phyloP scores from a whole-genome alignment of 2,113 vertebrate species.

The Pantherophis guttatus region DNA sequence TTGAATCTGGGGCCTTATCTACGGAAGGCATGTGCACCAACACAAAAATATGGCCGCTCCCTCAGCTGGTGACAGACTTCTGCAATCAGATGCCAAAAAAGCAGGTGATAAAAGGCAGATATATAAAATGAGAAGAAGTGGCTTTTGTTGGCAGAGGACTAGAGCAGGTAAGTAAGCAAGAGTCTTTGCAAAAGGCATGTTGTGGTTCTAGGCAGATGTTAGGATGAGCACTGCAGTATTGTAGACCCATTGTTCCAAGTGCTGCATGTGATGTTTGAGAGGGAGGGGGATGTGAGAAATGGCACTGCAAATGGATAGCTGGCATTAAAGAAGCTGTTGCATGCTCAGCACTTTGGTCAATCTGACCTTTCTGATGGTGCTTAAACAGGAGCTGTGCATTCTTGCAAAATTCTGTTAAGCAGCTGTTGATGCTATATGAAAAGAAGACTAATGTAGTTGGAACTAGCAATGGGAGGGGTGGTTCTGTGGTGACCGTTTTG shows the following conservation, averaged over 20 bases:
- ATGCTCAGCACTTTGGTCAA: conserved; percentile 6
- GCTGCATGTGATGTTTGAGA: neutral
- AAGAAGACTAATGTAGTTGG: neutral
- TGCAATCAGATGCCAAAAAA: neutral
- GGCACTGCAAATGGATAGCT: conserved; percentile 7
- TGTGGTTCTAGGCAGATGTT: neutral
- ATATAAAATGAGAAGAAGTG: neutral
- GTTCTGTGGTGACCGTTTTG: neutral
- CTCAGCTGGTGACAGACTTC: neutral
- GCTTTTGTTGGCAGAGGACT: neutral
- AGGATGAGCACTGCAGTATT: neutral
- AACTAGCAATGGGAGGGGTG: neutral
- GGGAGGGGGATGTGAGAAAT: neutral
- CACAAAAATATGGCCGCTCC: neutral
- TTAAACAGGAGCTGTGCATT: conserved; percentile 14
- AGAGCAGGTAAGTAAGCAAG: neutral
- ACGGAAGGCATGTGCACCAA: neutral
- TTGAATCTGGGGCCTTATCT: neutral
- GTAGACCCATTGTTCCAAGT: neutral
- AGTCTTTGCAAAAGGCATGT: neutral
- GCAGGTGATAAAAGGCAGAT: neutral
- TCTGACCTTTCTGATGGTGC: neutral
- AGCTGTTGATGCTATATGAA: conserved; percentile 8
- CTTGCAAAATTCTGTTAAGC: conserved; percentile 21
- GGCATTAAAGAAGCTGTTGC: conserved; percentile 10